Evolutionary conservation across 2,888 invertebrate species (phyloP), one percentile per base, ranked within the genome.

Genomic region (Drosophila stalkeri): DNA sequence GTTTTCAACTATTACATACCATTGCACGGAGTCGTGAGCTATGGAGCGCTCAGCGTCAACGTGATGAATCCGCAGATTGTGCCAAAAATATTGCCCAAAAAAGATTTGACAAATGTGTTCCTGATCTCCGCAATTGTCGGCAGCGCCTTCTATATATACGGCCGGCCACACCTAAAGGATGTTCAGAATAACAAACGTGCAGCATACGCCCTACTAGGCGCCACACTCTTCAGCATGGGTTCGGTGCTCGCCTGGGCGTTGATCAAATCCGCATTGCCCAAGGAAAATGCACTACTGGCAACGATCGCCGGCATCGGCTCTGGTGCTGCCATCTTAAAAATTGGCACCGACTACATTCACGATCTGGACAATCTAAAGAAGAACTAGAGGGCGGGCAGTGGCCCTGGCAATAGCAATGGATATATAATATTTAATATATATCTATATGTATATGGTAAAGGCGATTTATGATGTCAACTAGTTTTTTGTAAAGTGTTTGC

Each of bases 191-290:
- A 94, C 67, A 94, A 94, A 76, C 94, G 95, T 67, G 94, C 95
- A 79, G 94, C 95, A 37, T 97, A 96, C 94, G 96, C 93, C 14
- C 33, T 95, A 75, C 89, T 96, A 69, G 97, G 97, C 60, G 96
- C 97, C 51, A 94, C 97, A 12, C 94, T 98, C 27, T 97, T 98
- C 94, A 97, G 97, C 77, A 95, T 98, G 91, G 98, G 98, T 16
- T 98, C 98, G 0, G 96, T 98, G 54, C 94, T 98, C 66, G 93
- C 96, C 75, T 98, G 98, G 97, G 98, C 98, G 11, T 96, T 98
- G 43, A 93, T 97, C 46, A 95, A 97, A 90, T 96, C 96, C 80
- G 94, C 97, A 43, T 94, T 98, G 43, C 92, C 93, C 5, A 86
- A 81, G 52, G 89, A 92, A 54, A 92, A 91, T 66, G 72, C 90